These are phyloP conservation scores for Andrena marginata DNA, from an alignment of 2,888 invertebrate genomes.

Conservation along the genomic window DNA sequence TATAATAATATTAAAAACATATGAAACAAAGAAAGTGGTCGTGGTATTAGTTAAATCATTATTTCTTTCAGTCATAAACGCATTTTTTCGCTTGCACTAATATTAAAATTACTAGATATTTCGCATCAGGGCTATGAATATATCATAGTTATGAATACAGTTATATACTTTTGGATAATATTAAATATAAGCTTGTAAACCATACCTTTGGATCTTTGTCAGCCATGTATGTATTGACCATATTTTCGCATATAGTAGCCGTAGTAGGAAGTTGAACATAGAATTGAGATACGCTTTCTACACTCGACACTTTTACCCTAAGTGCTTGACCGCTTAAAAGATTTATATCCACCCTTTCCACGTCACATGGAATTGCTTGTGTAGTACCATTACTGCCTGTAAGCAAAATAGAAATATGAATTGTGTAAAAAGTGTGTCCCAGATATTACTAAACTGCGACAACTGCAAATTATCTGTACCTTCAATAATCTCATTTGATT, in stretches of 20 bases:
- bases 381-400: constrained; percentile 31
- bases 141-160: not conserved
- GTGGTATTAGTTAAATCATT: constrained; percentile 5
- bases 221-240: constrained; percentile 77
- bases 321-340: constrained; percentile 85
- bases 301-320: constrained; percentile 83
- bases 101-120: not conserved
- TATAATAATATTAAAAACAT: not conserved
- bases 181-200: constrained; percentile 30
- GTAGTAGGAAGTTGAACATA: constrained; percentile 84
- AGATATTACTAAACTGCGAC: too few species aligned
- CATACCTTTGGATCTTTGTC: constrained; percentile 77
- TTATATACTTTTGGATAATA: constrained; percentile 7
- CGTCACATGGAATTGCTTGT: constrained; percentile 25
- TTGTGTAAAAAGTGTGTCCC: not conserved
- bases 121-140: not conserved
- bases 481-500: constrained; percentile 10
- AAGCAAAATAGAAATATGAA: constrained; percentile 20
- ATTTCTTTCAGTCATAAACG: not conserved
- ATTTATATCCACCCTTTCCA: constrained; percentile 81
- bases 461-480: constrained; percentile 34
- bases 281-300: constrained; percentile 84
- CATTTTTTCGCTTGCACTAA: not conserved
- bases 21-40: not conserved
- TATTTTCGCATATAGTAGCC: constrained; percentile 76